These are phyloP conservation scores for Struthidea cinerea DNA, from an alignment of 2,113 vertebrate species.

Conservation along the genomic window DNA sequence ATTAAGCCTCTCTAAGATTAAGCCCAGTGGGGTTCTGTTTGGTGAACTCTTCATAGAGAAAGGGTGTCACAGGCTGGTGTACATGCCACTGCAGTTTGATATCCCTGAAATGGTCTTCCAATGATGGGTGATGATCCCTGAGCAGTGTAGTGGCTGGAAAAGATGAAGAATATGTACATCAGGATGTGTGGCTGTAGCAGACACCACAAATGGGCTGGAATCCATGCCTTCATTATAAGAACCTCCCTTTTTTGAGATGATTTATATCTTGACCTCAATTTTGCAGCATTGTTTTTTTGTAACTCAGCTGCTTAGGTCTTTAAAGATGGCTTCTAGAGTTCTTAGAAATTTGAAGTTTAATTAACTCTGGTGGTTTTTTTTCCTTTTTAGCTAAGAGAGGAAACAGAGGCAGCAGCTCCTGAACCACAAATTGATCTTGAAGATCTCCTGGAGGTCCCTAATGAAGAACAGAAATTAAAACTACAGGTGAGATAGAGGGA, in stretches of 20 bases:
- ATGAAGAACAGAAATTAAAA: conserved; percentile 85
- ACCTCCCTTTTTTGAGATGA: neutral
- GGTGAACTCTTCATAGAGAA: neutral
- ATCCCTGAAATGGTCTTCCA: neutral
- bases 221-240: neutral
- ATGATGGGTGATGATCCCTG: neutral
- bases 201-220: neutral
- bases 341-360: neutral
- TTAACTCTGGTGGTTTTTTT: neutral
- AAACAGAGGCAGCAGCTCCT: conserved; percentile 74
- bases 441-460: conserved; percentile 87
- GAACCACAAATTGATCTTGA: conserved; percentile 94
- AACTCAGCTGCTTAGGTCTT: neutral
- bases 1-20: neutral
- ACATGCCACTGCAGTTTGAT: neutral
- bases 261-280: neutral
- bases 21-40: neutral
- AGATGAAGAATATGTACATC: neutral
- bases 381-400: conserved; percentile 42
- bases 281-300: neutral
- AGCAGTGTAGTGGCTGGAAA: neutral
- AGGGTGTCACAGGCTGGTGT: neutral
- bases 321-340: neutral
- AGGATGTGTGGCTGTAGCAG: neutral
- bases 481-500: conserved; percentile 76